Conservation (phyloP, 1,140 invertebrate genomes). For the Drosophila tropicalis region DNA sequence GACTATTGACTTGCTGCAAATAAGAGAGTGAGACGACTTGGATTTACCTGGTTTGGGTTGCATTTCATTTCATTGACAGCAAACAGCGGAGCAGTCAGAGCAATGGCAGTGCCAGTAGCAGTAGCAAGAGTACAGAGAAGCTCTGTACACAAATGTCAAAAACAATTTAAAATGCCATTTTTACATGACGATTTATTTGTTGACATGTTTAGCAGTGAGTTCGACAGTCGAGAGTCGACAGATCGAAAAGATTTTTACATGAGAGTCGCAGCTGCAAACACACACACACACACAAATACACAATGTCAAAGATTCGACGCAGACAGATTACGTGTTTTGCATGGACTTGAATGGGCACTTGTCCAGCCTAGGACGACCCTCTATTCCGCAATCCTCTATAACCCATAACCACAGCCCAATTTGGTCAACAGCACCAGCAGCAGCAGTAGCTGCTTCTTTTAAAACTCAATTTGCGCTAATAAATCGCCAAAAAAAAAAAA, state of each 20-base stretch:
- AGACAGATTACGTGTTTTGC: conserved; percentile 74
- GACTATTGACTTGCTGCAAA: conserved; percentile 19
- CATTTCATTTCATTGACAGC: conserved; percentile 81
- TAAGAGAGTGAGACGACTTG: neutral
- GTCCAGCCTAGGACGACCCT: conserved; percentile 11
- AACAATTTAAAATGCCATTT: conserved; percentile 81
- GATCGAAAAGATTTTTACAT: conserved; percentile 64
- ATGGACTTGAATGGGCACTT: conserved; percentile 31
- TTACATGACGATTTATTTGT: conserved; percentile 82
- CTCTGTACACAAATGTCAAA: conserved; percentile 71
- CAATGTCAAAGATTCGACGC: conserved; percentile 58
- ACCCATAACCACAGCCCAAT: conserved; percentile 14
- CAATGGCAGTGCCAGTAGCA: neutral
- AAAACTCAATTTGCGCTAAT: conserved; percentile 82
- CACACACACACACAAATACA: conserved; percentile 26
- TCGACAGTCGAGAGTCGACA: conserved; percentile 33
- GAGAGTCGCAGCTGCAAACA: conserved; percentile 57
- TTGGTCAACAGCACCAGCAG: conserved; percentile 12
- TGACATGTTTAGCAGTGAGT: conserved; percentile 65
- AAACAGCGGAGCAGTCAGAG: neutral
- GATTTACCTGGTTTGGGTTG: conserved; percentile 59
- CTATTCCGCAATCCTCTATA: conserved; percentile 14
- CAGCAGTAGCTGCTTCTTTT: conserved; percentile 62
- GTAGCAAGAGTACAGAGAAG: neutral
- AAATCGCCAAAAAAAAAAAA: conserved; percentile 72